Evolutionary conservation across 2,888 invertebrate species (phyloP).

Genomic region (Conchocele bisecta): DNA sequence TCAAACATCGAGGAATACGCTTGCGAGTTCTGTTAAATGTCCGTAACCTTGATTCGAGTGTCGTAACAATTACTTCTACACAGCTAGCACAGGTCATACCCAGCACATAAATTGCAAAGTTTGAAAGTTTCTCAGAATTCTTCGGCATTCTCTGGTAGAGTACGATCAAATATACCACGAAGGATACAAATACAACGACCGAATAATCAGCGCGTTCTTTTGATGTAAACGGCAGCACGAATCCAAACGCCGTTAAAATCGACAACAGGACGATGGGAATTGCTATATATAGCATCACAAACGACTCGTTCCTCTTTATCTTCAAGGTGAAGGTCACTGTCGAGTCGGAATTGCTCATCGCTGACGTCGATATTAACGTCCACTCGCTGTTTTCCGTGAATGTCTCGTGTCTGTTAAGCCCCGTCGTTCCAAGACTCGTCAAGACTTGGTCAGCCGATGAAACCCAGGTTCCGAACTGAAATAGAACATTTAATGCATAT

Average conservation of each 20-base stretch:
- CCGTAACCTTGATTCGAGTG: constrained; percentile 38
- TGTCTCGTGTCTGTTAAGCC: constrained; percentile 30
- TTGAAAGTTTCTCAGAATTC: constrained; percentile 41
- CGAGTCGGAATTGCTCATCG: constrained; percentile 8
- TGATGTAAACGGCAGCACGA: constrained; percentile 33
- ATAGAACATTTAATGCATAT: not conserved
- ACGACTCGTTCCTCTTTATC: constrained; percentile 36
- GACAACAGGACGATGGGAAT: constrained; percentile 47
- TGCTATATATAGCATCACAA: constrained; percentile 39
- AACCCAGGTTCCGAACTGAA: constrained; percentile 49
- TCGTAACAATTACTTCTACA: constrained; percentile 32
- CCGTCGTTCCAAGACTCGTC: constrained; percentile 29
- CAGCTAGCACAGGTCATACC: constrained; percentile 30
- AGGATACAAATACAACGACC: constrained; percentile 48
- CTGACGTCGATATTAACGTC: constrained; percentile 26
- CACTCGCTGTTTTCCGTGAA: constrained; percentile 49
- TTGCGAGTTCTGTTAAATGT: constrained; percentile 12
- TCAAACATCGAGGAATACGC: constrained; percentile 12
- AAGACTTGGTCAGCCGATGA: constrained; percentile 26
- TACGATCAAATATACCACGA: constrained; percentile 50
- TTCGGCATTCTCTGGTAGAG: constrained; percentile 50
- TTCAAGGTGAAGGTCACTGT: constrained; percentile 28
- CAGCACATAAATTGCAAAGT: constrained; percentile 41
- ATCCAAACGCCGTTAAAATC: constrained; percentile 32
- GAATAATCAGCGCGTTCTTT: constrained; percentile 44